Conservation (phyloP, 2,888 invertebrate species). For the Steinernema hermaphroditum region DNA sequence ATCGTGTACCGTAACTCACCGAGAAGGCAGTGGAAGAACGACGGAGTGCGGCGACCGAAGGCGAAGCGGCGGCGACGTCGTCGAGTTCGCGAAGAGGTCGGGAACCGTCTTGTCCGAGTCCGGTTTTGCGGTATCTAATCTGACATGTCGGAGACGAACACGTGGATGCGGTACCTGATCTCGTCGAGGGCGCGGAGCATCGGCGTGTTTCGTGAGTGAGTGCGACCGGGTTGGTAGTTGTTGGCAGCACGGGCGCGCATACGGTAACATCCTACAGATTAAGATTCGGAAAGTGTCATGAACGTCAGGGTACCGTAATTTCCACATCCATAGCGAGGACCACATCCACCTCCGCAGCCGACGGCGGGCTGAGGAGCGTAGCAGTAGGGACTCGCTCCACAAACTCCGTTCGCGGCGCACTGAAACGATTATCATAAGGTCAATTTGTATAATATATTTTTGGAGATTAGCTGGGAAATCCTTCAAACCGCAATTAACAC, state of each 20-base stretch:
- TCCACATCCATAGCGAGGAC: constrained; percentile 20
- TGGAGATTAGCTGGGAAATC: not conserved
- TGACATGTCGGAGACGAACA: no score
- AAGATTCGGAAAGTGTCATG: not conserved
- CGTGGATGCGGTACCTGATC: not conserved
- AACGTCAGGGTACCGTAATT: not conserved
- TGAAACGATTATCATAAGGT: constrained; percentile 31
- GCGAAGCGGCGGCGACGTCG: constrained; percentile 26
- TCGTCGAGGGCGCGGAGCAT: constrained; percentile 1
- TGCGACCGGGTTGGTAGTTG: not conserved
- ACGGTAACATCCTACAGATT: not conserved
- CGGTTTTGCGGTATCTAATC: not conserved
- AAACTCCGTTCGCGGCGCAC: constrained; percentile 59
- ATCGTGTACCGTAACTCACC: constrained; percentile 29
- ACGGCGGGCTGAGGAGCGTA: constrained; percentile 43
- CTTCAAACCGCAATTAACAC: not conserved
- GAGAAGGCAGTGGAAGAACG: constrained; percentile 28
- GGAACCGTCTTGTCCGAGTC: not conserved
- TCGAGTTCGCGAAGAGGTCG: constrained; percentile 18
- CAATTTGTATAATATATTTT: not conserved
- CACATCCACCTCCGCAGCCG: constrained; percentile 37
- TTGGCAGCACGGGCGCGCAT: not conserved
- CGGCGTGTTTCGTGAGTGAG: constrained; percentile 9
- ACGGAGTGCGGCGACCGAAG: constrained; percentile 35
- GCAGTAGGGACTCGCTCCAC: constrained; percentile 52